Evolutionary conservation across 2,113 vertebrate genomes (phyloP), one percentile per base, ranked within the genome.

Genomic region (Chaetura pelagica): DNA sequence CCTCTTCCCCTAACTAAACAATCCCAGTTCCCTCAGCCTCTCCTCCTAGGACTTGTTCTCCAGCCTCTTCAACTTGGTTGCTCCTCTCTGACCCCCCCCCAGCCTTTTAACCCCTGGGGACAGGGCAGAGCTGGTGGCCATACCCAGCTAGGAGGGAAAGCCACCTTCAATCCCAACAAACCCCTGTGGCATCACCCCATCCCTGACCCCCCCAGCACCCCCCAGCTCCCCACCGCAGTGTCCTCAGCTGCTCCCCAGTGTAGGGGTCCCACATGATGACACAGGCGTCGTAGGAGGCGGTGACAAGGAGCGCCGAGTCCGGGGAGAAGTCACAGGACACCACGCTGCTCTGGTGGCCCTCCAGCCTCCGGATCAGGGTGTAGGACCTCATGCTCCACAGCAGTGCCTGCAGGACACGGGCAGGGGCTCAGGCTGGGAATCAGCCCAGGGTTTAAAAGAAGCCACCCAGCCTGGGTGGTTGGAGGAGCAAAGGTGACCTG

Each of bases 231-330:
- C 97, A 99, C 99, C 98, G 97, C 73, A 99, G 97, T 0, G 98
- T 94, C 97, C 98, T 94, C 97, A 99, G 98, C 78, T 98, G 98
- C 96, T 99, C 98, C 13, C 99, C 99, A 0, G 99, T 99, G 97
- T 99, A 99, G 35, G 99, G 99, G 96, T 99, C 99, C 99, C 99
- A 99, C 93, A 99, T 98, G 97, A 99, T 99, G 91, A 99, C 98
- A 23, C 98, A 99, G 98, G 99, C 97, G 0, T 98, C 98, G 0
- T 99, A 99, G 17, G 99, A 99, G 0, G 99, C 99, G 0, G 99
- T 99, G 93, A 99, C 99, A 0, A 99, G 98, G 96, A 99, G 97
- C 0, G 99, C 99, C 0, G 99, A 99, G 42, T 99, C 99, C 0
- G 99, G 98, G 1, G 99, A 99, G 97, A 99, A 99, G 96, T 99